Evolutionary conservation across 2,113 vertebrate species (phyloP).

Genomic region (Datnioides undecimradiatus): DNA sequence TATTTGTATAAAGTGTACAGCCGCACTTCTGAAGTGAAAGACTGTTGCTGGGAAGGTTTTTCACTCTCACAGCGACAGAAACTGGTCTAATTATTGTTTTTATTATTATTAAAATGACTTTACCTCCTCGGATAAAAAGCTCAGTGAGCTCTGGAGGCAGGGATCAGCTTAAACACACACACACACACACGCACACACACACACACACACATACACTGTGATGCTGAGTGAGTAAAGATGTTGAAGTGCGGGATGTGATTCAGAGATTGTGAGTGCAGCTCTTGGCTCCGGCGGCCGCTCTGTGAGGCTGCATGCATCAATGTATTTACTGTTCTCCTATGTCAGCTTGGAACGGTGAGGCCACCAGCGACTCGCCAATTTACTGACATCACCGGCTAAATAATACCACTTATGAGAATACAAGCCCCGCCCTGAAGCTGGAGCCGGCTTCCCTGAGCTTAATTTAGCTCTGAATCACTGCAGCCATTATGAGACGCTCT

Average conservation of each 20-base stretch:
- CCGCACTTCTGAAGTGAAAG: no score
- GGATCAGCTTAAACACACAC: no score
- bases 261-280: conserved; percentile 46
- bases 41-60: no score
- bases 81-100: no score
- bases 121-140: no score
- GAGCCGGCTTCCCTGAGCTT: conserved; percentile 65
- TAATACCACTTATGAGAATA: conserved; percentile 70
- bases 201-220: background rate
- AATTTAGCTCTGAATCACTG: conserved; percentile 80
- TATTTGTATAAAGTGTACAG: no score
- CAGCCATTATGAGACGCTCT: conserved; percentile 73
- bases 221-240: background rate
- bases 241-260: conserved; percentile 38
- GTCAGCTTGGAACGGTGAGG: conserved; percentile 63
- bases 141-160: no score
- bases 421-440: conserved; percentile 75
- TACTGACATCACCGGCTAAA: conserved; percentile 79
- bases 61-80: no score
- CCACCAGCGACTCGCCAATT: conserved; percentile 67
- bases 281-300: conserved; percentile 23
- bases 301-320: conserved; percentile 59
- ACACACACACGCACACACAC: background rate
- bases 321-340: conserved; percentile 67
- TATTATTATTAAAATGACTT: no score